These are phyloP conservation scores for Drosophila melanogaster DNA, from an alignment of 1,140 invertebrate species.

Conservation along the genomic window DNA sequence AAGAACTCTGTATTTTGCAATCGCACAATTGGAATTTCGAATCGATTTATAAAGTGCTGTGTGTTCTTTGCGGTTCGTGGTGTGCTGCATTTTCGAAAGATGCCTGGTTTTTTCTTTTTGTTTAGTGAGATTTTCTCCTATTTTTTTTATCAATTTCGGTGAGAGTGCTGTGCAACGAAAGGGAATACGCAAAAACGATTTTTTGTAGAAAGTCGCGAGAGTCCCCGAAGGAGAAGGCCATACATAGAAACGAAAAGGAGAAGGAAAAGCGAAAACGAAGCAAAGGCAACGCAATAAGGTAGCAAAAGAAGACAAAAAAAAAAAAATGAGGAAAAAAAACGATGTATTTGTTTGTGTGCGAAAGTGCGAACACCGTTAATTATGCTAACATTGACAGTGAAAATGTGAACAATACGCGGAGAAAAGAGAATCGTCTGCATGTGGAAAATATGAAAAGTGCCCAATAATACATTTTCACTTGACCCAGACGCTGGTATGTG, in stretches of 20 bases:
- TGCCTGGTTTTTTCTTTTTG: conserved; percentile 2
- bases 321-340: too few relatives aligned
- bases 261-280: conserved; percentile 12
- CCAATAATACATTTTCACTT: conserved; percentile 47
- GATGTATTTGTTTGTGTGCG: conserved; percentile 45
- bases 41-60: conserved; percentile 10
- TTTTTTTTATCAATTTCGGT: conserved; percentile 15
- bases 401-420: conserved; percentile 17
- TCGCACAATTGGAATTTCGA: conserved; percentile 21
- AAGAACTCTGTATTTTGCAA: conserved; percentile 20
- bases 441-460: conserved; percentile 29
- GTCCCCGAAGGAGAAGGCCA: conserved; percentile 36
- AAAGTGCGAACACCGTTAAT: conserved; percentile 40
- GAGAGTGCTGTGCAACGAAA: conserved; percentile 41
- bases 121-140: conserved; percentile 23
- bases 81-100: conserved; percentile 1
- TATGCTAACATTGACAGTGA: conserved; percentile 53
- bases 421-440: conserved; percentile 9
- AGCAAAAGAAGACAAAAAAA: conserved; percentile 28
- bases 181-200: conserved; percentile 40
- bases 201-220: conserved; percentile 34
- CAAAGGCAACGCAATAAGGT: conserved; percentile 51
- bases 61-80: not conserved
- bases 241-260: conserved; percentile 12
- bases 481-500: conserved; percentile 27